Base-by-base conservation (phyloP, 2,888 invertebrate genomes). In the Drosophila affinis region DNA sequence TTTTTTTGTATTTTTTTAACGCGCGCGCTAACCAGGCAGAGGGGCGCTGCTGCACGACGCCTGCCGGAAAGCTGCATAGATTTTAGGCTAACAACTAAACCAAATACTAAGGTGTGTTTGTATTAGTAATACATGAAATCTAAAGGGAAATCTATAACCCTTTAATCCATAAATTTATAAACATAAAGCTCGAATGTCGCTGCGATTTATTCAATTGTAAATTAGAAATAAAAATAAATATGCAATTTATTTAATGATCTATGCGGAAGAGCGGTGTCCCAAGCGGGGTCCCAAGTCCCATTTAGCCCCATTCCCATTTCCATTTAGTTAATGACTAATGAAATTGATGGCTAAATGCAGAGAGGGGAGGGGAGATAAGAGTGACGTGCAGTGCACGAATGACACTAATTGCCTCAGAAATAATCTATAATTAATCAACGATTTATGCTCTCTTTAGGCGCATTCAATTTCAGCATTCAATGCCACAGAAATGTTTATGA, bases 151-250 rank as follows among this genome's bases (percentile, higher is more conserved):
- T 27, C 27, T 27, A 2, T 27, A 27, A 9, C 1, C 9, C 7
- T 9, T 1, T 27, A 27, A 29, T 29, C 29, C 2, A 29, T 29
- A 9, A 27, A 7, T 7, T 1, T 1, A 27, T 61, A 72, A 55
- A 51, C 49, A 47, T 58, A 52, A 61, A 45, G 39, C 29, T 48
- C 60, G 48, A 55, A 44, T 44, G 18, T 51, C 24, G n/a, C n/a
- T 39, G 39, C 39, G 14, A 32, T 47, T 32, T 58, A 47, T 59
- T 53, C 56, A 72, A 46, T 62, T 72, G 55, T 81, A 80, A 55
- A 71, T 67, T 67, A 69, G 56, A 51, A 65, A 57, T 58, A 56
- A 3, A 78, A 78, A 81, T 78, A 82, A 77, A 77, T 61, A 64
- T 29, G 51, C 32, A 61, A 71, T 62, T 75, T 67, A 75, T 75